Percentiles rank a stretch among this genome's conserved stretches.
These are phyloP conservation scores for Styela plicata DNA, from an alignment of 23 tunicate species.

Conservation along the genomic window DNA sequence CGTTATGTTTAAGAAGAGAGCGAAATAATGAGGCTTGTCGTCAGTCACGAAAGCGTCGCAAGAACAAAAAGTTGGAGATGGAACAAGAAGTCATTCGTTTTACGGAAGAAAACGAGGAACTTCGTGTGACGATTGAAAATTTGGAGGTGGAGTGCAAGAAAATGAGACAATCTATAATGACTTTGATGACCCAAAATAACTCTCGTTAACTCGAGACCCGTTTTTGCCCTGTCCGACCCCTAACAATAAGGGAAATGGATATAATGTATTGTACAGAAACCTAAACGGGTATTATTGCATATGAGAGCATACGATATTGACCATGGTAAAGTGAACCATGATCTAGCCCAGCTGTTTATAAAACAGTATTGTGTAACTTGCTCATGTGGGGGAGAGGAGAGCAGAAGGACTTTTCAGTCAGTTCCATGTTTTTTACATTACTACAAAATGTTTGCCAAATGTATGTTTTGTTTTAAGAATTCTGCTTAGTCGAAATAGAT, in stretches of 20 bases:
- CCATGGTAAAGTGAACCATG: not conserved
- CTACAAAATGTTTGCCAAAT: no score
- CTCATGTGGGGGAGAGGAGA: no score
- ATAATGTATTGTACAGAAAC: not conserved
- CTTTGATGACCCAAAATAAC: not conserved
- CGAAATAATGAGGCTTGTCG: slow-evolving; percentile 28
- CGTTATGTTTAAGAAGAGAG: not conserved
- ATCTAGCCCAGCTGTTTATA: not conserved
- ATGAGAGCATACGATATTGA: not conserved
- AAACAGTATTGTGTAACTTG: no score
- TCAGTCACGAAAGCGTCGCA: slow-evolving; percentile 15
- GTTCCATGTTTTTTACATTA: no score
- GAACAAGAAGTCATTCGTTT: not conserved
- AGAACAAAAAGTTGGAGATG: slow-evolving; percentile 21
- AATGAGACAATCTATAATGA: not conserved
- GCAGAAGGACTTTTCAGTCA: no score
- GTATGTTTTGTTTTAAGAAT: no score
- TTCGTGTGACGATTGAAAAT: slow-evolving; percentile 9
- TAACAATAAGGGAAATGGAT: not conserved
- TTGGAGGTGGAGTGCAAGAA: slow-evolving; percentile 29
- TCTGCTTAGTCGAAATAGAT: no score
- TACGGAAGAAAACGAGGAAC: slow-evolving; percentile 2
- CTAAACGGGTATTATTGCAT: not conserved
- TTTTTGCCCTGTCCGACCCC: not conserved
- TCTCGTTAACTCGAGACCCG: not conserved